Conservation (phyloP, 30 jellyfish, hydroid and myxozoan species). For the Hydractinia symbiolongicarpus region DNA sequence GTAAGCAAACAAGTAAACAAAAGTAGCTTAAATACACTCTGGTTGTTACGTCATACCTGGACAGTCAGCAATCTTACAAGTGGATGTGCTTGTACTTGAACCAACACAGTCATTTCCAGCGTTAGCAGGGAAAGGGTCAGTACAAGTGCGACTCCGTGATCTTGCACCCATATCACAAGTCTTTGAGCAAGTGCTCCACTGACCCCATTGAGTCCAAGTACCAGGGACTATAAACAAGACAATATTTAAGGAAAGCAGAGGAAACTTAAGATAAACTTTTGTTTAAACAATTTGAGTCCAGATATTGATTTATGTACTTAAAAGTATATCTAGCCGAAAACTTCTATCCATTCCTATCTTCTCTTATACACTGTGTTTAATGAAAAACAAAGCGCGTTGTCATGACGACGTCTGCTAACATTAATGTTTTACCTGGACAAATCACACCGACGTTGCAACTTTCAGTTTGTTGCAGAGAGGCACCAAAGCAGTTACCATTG, state of each 20-base stretch:
- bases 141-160: conserved; percentile 12
- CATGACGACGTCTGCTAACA: too few relatives aligned
- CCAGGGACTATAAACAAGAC: conserved; percentile 6
- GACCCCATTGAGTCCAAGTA: conserved; percentile 24
- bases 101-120: conserved; percentile 28
- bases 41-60: neutral
- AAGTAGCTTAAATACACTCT: neutral
- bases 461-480: neutral
- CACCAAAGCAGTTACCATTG: conserved; percentile 16
- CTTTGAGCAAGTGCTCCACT: conserved; percentile 9
- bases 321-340: too few relatives aligned
- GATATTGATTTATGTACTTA: too few relatives aligned
- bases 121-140: conserved; percentile 20
- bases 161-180: conserved; percentile 16
- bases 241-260: too few relatives aligned
- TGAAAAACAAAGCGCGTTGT: too few relatives aligned
- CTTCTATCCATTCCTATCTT: too few relatives aligned
- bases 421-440: conserved; percentile 7
- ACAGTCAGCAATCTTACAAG: conserved; percentile 19
- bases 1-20: neutral
- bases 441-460: conserved; percentile 25
- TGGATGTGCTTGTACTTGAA: neutral
- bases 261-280: too few relatives aligned
- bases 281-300: too few relatives aligned
- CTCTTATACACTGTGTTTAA: too few relatives aligned